phyloP scores from a whole-genome alignment of 1,140 invertebrate genomes.

The Atta cephalotes region DNA sequence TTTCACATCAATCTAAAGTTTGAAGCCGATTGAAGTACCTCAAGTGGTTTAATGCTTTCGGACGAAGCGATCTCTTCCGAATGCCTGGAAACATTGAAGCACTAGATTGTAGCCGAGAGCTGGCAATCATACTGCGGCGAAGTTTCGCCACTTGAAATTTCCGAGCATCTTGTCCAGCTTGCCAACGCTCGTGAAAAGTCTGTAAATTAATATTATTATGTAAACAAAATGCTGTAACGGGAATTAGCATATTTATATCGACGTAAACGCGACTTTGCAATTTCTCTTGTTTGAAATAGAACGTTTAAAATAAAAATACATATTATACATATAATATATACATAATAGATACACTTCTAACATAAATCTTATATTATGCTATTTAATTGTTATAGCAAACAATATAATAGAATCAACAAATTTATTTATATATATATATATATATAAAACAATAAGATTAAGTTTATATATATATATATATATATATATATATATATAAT shows the following conservation, averaged over 20 bases:
- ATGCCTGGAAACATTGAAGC: constrained; percentile 52
- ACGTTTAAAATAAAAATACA: not conserved
- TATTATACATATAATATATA: not conserved
- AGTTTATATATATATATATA: too few species aligned
- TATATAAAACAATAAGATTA: too few species aligned
- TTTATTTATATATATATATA: constrained; percentile 23
- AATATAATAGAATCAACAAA: not conserved
- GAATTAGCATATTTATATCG: constrained; percentile 36
- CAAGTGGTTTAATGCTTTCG: constrained; percentile 49
- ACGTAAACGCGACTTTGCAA: not conserved
- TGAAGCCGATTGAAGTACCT: constrained; percentile 48
- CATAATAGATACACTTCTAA: not conserved
- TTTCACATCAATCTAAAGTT: constrained; percentile 59
- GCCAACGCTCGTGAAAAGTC: constrained; percentile 26
- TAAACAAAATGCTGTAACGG: constrained; percentile 15
- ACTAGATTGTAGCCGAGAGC: constrained; percentile 40
- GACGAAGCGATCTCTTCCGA: constrained; percentile 49
- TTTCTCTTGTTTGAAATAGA: constrained; percentile 2
- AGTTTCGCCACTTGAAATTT: constrained; percentile 48
- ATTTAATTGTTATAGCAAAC: not conserved
- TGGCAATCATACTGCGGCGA: constrained; percentile 31
- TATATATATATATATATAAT: too few species aligned
- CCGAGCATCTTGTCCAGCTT: not conserved
- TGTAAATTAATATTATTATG: constrained; percentile 50
- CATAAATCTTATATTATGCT: not conserved